phyloP scores from a whole-genome alignment of 2,113 vertebrate species.

The Polyodon spathula region DNA sequence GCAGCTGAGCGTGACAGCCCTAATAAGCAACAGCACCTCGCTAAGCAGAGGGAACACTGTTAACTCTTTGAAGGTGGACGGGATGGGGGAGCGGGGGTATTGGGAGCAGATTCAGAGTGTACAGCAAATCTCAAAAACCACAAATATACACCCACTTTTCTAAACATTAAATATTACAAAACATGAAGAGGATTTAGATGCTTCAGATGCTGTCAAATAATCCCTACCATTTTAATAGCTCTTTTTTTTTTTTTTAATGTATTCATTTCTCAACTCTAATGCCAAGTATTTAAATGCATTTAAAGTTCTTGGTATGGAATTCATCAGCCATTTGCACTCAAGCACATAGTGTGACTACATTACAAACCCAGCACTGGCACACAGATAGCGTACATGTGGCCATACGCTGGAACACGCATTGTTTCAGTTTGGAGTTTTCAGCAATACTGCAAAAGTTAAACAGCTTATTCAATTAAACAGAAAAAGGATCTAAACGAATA shows the following conservation, averaged over 20 bases:
- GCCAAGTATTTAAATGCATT: constrained; percentile 48
- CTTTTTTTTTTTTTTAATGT: constrained; percentile 29
- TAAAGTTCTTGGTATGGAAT: constrained; percentile 54
- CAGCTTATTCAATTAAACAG: too few relatives aligned
- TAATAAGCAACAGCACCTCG: constrained; percentile 62
- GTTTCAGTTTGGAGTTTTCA: too few relatives aligned
- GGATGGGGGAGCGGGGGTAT: too few relatives aligned
- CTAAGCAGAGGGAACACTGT: constrained; percentile 18
- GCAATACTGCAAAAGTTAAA: too few relatives aligned
- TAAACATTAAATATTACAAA: too few relatives aligned
- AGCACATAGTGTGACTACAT: constrained; percentile 24
- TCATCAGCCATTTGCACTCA: constrained; percentile 52
- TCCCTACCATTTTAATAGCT: constrained; percentile 47
- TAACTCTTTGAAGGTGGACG: constrained; percentile 4
- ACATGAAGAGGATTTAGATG: too few relatives aligned
- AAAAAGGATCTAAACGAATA: too few relatives aligned
- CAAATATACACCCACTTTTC: too few relatives aligned
- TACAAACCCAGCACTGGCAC: constrained; percentile 49
- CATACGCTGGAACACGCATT: constrained; percentile 40
- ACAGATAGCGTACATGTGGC: constrained; percentile 51
- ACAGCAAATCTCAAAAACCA: too few relatives aligned
- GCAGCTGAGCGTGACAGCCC: constrained; percentile 65
- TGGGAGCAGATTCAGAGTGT: too few relatives aligned
- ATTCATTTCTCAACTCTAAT: constrained; percentile 32
- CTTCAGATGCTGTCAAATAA: constrained; percentile 51